These are phyloP conservation scores for Nerophis ophidion DNA, from an alignment of 2,113 vertebrate genomes.

Conservation along the genomic window DNA sequence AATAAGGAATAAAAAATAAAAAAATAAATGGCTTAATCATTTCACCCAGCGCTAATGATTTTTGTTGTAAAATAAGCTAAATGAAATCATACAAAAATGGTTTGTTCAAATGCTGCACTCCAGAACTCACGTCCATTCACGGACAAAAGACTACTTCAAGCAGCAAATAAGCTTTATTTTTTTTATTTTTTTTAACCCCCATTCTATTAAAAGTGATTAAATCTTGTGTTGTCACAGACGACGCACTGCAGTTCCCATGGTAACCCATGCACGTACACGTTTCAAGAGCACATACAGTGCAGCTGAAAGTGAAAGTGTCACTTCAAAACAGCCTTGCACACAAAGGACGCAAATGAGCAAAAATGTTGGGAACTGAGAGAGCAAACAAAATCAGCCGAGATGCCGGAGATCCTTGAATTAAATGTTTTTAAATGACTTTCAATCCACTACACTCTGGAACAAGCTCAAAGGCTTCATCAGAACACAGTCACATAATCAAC, in stretches of 20 bases:
- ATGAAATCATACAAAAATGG: neutral
- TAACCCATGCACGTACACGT: conserved; percentile 30
- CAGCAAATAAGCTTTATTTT: conserved; percentile 22
- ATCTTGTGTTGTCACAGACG: conserved; percentile 37
- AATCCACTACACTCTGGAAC: neutral
- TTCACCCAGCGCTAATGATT: neutral
- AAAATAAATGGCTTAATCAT: too few relatives aligned
- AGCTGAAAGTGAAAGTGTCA: conserved; percentile 13
- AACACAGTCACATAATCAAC: neutral
- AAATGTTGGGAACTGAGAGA: neutral
- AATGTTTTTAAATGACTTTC: conserved; percentile 3
- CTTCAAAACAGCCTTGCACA: conserved; percentile 14
- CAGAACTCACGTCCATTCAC: conserved; percentile 28
- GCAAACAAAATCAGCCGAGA: neutral
- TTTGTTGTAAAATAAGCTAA: neutral
- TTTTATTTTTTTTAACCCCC: conserved; percentile 4
- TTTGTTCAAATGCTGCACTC: conserved; percentile 11
- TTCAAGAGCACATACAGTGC: conserved; percentile 12
- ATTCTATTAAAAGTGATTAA: conserved; percentile 16
- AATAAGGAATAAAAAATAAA: neutral
- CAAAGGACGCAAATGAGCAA: neutral
- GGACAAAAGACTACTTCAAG: conserved; percentile 31
- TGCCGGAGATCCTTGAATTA: neutral
- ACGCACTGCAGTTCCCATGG: conserved; percentile 57
- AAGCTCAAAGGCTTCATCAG: neutral